Evolutionary conservation across 2,888 invertebrate genomes (phyloP).

Genomic region (Leucoma salicis): DNA sequence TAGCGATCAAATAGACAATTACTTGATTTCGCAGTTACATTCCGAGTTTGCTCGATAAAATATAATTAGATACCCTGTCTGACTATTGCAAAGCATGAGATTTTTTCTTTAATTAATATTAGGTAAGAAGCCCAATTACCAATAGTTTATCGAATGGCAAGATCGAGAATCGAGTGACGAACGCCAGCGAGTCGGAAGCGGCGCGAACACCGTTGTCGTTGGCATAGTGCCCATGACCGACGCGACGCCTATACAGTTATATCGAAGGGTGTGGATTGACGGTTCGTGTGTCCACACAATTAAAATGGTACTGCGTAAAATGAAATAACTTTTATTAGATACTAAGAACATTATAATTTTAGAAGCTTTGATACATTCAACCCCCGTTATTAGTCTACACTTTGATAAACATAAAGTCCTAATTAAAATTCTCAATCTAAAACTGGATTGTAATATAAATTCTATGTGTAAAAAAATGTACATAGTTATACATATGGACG

Average conservation of each 20-base stretch:
- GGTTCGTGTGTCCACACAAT: conserved; percentile 31
- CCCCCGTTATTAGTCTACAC: not conserved
- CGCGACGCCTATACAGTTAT: conserved; percentile 40
- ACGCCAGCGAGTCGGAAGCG: conserved; percentile 48
- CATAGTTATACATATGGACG: conserved; percentile 19
- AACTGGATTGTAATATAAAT: conserved; percentile 32
- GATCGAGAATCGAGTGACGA: conserved; percentile 15
- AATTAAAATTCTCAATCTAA: conserved; percentile 29
- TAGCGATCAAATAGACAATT: too few relatives aligned
- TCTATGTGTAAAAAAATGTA: conserved; percentile 32
- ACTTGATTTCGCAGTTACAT: too few relatives aligned
- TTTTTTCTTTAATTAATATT: conserved; percentile 29
- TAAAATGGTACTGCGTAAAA: conserved; percentile 28
- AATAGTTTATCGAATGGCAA: conserved; percentile 28
- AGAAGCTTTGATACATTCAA: not conserved
- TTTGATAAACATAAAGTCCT: conserved; percentile 13
- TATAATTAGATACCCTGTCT: conserved; percentile 26
- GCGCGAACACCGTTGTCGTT: conserved; percentile 49
- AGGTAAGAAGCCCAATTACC: conserved; percentile 26
- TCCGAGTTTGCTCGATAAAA: conserved; percentile 17
- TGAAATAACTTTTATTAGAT: not conserved
- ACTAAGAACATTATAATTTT: not conserved
- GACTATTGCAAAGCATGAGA: conserved; percentile 20
- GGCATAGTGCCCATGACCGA: conserved; percentile 73
- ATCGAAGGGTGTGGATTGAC: conserved; percentile 39